These are phyloP conservation scores for Matsumyia berberina DNA, from an alignment of 2,888 invertebrate genomes.

Conservation along the genomic window DNA sequence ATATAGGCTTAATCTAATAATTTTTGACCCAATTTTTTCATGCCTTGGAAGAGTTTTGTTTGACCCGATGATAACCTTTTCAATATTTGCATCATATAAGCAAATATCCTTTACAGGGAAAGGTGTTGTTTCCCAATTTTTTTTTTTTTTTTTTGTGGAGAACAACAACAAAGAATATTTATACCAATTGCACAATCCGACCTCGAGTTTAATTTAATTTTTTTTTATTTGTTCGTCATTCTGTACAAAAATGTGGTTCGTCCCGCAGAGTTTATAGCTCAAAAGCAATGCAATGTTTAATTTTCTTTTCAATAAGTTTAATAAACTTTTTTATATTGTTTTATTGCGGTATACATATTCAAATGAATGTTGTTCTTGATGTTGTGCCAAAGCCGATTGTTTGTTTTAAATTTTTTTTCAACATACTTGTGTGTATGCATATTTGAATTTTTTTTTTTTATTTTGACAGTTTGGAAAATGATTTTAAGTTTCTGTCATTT, in stretches of 20 bases:
- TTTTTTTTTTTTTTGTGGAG: slow-evolving; percentile 39
- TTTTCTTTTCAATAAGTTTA: slow-evolving; percentile 38
- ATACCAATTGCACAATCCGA: slow-evolving; percentile 77
- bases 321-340: slow-evolving; percentile 32
- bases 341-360: slow-evolving; percentile 62
- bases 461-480: not conserved
- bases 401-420: slow-evolving; percentile 42
- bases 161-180: slow-evolving; percentile 78
- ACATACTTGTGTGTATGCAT: slow-evolving; percentile 5
- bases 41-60: slow-evolving; percentile 61
- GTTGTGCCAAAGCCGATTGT: slow-evolving; percentile 62
- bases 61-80: not conserved
- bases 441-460: not conserved
- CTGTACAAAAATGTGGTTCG: slow-evolving; percentile 50
- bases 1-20: slow-evolving; percentile 59
- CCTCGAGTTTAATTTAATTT: slow-evolving; percentile 24
- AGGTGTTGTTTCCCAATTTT: not conserved
- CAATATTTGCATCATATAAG: slow-evolving; percentile 55
- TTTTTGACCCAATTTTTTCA: slow-evolving; percentile 62
- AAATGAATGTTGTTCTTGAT: slow-evolving; percentile 56
- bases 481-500: not conserved
- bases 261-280: slow-evolving; percentile 50
- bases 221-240: slow-evolving; percentile 23
- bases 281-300: slow-evolving; percentile 71
- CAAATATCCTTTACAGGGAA: slow-evolving; percentile 37